phyloP scores from a whole-genome alignment of 2,797 vertebrate species.

The Pseudochirops corinnae region DNA sequence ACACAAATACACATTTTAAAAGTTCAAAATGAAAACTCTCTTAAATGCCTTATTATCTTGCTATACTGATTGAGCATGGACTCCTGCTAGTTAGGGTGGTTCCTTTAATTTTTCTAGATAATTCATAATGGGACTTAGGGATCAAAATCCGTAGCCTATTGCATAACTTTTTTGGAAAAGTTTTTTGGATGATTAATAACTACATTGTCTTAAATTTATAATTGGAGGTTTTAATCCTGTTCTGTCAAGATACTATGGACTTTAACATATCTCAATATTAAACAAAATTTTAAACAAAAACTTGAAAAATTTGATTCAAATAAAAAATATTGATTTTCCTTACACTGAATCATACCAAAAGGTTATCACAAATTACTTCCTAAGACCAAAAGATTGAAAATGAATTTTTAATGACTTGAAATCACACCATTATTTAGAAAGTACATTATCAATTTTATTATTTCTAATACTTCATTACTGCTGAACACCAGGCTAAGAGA shows the following conservation, averaged over 20 bases:
- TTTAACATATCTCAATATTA: constrained; percentile 28
- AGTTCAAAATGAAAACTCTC: not conserved
- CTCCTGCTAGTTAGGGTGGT: not conserved
- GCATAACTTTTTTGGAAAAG: too few relatives aligned
- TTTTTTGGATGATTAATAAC: too few relatives aligned
- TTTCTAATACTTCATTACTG: not conserved
- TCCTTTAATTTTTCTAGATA: constrained; percentile 49
- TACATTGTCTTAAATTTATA: not conserved
- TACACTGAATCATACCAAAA: constrained; percentile 7
- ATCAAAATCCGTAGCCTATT: not conserved
- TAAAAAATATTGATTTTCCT: too few relatives aligned
- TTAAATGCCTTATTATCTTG: not conserved
- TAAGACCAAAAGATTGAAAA: constrained; percentile 55
- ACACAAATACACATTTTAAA: not conserved
- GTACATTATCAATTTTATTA: not conserved
- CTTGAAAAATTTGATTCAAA: too few relatives aligned
- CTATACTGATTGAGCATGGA: not conserved
- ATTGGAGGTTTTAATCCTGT: constrained; percentile 23
- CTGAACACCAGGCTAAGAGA: not conserved
- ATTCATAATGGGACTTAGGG: not conserved
- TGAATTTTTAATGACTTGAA: constrained; percentile 56
- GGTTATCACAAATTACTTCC: constrained; percentile 23
- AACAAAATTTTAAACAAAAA: constrained; percentile 12
- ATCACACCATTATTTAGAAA: constrained; percentile 54
- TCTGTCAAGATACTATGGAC: constrained; percentile 38